Base-by-base conservation (phyloP, 2,797 vertebrate species). In the Sphaeramia orbicularis region DNA sequence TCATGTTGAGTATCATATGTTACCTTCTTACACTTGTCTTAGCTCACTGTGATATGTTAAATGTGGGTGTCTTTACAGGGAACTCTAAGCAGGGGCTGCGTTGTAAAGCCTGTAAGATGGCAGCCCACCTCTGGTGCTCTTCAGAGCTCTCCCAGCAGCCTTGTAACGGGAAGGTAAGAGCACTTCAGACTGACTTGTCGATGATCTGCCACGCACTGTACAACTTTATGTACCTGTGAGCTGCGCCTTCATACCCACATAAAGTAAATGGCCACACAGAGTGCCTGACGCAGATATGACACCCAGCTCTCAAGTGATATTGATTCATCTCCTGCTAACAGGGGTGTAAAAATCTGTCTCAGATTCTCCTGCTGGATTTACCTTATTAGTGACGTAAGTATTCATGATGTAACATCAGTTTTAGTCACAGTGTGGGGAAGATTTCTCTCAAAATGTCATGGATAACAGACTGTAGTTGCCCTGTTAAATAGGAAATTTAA, bases 61-160 rank as follows among this genome's bases (percentile, higher is more conserved):
- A 13, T 36, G 41, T 69, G 38, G 37, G 32, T 45, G 10, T 88
- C 35, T 41, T 30, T 83, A 12, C 81, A 97, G 96, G 96, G 42
- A 96, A 96, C 88, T 97, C 96, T 37, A 97, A 97, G 86, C 96
- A 97, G 83, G 96, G 94, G n/a, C 83, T 97, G 68, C 95, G 96
- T 8, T 97, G 96, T 85, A 96, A 95, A 90, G 91, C 92, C 6
- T 98, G 96, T 85, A 98, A 97, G 77, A 81, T 95, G 42, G 94
- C 94, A 0, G 92, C 95, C 49, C 96, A 98, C 83, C 94, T 97
- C 56, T 97, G 96, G 96, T 97, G 96, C 84, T 96, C 94, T 0
- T 94, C 95, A 16, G 96, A 96, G 74, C 93, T 96, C 56, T 96
- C 95, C 41, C 95, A 93, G 83, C 95, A 96, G 83, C 93, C 93